Base-by-base conservation (phyloP, 2,888 invertebrate species). In the Hypena proboscidalis region DNA sequence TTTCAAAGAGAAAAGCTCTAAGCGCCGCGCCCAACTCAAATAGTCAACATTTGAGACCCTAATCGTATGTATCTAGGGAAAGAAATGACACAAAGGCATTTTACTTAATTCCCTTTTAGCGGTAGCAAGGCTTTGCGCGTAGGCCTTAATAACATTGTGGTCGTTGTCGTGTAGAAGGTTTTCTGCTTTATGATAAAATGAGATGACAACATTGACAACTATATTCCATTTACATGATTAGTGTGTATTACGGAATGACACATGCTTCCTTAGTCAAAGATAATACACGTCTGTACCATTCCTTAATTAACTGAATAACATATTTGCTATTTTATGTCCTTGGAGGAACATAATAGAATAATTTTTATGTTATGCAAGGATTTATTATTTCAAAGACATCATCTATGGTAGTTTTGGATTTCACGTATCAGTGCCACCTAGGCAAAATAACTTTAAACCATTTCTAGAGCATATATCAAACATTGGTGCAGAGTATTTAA, bases 71-170 rank as follows among this genome's bases (percentile, higher is more conserved):
- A 57, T 42, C 30, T 48, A 21, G 15, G 27, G 21, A 50, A 25
- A 37, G 42, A 59, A 57, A 57, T 63, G 34, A 44, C 40, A 45
- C 53, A 63, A 58, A 55, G 52, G 49, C 52, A 50, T 50, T 63
- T 46, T 35, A 44, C 27, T 54, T 54, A 58, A 59, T 48, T 52
- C 48, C 47, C 35, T 57, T 45, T 62, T 52, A 53, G 52, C 27
- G 58, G 55, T 40, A 40, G 44, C 48, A 56, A 30, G 42, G 42
- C 33, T 23, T 10, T 14, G 9, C 23, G 32, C 43, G 29, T 35
- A 20, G 38, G 40, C 56, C 32, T 46, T 48, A 53, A 57, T 62
- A 35, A 45, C 37, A 50, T 50, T 59, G 63, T 37, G 54, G 46
- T 41, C 19, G 38, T 42, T 34, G 21, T 21, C 17, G 38, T 27